These are phyloP conservation scores for Notolabrus celidotus DNA, from an alignment of 2,797 vertebrate species.

Conservation along the genomic window DNA sequence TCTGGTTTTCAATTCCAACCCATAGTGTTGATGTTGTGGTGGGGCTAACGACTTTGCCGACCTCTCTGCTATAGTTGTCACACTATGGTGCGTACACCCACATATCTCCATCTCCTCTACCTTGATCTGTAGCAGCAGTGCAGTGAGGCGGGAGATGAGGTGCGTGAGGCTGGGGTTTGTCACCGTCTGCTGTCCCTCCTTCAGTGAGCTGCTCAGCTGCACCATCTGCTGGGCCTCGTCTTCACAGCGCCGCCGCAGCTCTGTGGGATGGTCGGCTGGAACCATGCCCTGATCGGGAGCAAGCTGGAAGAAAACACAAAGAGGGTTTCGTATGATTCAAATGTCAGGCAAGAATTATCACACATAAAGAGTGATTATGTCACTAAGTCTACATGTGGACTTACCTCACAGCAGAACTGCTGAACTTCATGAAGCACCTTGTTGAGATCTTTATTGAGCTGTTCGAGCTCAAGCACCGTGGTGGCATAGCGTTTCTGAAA, in stretches of 20 bases:
- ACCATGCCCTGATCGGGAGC: constrained; percentile 97
- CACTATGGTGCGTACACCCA: neutral
- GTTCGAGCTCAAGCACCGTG: constrained; percentile 95
- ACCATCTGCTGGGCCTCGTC: constrained; percentile 96
- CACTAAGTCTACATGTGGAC: neutral
- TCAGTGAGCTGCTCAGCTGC: constrained; percentile 85
- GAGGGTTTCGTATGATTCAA: no score
- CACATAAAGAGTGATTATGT: neutral
- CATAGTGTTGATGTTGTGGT: neutral
- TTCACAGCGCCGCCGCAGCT: constrained; percentile 92
- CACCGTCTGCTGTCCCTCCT: constrained; percentile 89
- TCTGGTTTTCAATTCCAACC: no score
- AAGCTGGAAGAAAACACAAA: constrained; percentile 81
- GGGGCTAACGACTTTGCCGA: neutral
- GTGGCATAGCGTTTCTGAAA: constrained; percentile 97
- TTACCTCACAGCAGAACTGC: constrained; percentile 96
- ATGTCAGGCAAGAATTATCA: no score
- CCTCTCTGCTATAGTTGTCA: neutral
- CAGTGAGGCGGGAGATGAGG: constrained; percentile 94
- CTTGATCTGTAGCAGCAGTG: constrained; percentile 97
- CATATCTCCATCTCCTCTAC: constrained; percentile 68
- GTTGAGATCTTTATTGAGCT: constrained; percentile 98
- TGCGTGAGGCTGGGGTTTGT: constrained; percentile 90
- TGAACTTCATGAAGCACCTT: constrained; percentile 98
- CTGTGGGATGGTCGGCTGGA: constrained; percentile 93